Evolutionary conservation across 2,797 vertebrate species (phyloP).

Genomic region (Nothura maculosa): DNA sequence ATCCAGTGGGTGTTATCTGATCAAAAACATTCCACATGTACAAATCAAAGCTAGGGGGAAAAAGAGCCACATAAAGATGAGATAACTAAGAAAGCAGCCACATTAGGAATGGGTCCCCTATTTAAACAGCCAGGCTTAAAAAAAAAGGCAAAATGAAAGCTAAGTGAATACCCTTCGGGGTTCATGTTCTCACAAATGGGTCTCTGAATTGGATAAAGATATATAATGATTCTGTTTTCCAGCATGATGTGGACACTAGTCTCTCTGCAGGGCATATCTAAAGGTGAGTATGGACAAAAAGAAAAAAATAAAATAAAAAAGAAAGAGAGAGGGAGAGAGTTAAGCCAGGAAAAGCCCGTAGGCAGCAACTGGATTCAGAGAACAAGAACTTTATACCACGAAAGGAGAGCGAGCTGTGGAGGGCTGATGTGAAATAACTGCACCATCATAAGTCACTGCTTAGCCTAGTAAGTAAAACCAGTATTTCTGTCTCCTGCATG

Average conservation of each 20-base stretch:
- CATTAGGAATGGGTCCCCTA: constrained; percentile 23
- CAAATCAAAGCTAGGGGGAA: constrained; percentile 50
- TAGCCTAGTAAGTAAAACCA: not conserved
- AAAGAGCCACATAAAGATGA: constrained; percentile 36
- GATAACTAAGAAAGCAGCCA: constrained; percentile 36
- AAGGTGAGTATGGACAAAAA: not conserved
- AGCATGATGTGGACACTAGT: not conserved
- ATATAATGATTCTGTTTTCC: constrained; percentile 50
- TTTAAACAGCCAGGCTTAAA: constrained; percentile 43
- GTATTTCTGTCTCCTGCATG: not conserved
- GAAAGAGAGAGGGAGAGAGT: not conserved
- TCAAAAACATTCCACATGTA: constrained; percentile 62
- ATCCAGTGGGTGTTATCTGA: constrained; percentile 53
- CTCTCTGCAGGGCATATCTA: not conserved
- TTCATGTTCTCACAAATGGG: constrained; percentile 27
- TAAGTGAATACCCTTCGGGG: not conserved
- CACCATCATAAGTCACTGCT: not conserved
- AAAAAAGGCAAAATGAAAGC: not conserved
- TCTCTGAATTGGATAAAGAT: constrained; percentile 21
- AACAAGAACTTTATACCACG: not conserved
- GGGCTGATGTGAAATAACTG: not conserved
- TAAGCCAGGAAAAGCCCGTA: not conserved
- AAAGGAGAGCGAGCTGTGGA: not conserved
- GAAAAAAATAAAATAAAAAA: not conserved
- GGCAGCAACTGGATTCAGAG: not conserved